These are phyloP conservation scores for Apodemus speciosus DNA, from an alignment of 2,113 vertebrate genomes.

Conservation along the genomic window DNA sequence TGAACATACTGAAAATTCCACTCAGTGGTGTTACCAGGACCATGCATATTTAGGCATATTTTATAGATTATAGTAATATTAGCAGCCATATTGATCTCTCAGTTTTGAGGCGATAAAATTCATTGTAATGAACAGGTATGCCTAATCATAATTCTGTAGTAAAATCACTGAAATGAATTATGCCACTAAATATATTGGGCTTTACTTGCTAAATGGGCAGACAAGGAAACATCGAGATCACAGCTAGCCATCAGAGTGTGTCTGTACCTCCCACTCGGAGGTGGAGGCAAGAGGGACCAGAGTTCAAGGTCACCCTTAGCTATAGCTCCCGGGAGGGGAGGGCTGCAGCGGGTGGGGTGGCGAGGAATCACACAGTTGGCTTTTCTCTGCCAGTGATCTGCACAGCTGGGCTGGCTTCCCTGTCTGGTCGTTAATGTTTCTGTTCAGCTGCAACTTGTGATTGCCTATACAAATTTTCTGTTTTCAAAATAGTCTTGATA, in stretches of 20 bases:
- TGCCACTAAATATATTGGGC: constrained; percentile 53
- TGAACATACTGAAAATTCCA: constrained; percentile 44
- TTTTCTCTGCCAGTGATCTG: not conserved
- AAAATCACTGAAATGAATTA: constrained; percentile 64
- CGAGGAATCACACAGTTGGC: not conserved
- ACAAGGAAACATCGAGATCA: not conserved
- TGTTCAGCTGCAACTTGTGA: not conserved
- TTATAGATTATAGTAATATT: constrained; percentile 44
- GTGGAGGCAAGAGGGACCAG: not conserved
- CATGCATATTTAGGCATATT: not conserved
- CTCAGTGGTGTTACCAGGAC: not conserved
- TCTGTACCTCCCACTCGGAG: not conserved
- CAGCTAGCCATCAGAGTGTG: rapidly evolving
- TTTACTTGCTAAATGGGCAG: constrained; percentile 42
- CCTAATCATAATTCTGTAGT: constrained; percentile 58
- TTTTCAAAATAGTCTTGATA: constrained; percentile 25
- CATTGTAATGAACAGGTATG: constrained; percentile 57
- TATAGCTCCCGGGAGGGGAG: too few relatives aligned
- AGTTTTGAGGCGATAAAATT: constrained; percentile 53
- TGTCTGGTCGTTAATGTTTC: constrained; percentile 30
- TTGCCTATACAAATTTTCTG: constrained; percentile 37
- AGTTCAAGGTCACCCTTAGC: not conserved
- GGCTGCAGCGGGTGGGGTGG: too few relatives aligned
- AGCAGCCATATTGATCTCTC: constrained; percentile 60
- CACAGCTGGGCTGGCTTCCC: not conserved